Conservation (phyloP, 2,888 invertebrate species). For the Lydus trimaculatus region DNA sequence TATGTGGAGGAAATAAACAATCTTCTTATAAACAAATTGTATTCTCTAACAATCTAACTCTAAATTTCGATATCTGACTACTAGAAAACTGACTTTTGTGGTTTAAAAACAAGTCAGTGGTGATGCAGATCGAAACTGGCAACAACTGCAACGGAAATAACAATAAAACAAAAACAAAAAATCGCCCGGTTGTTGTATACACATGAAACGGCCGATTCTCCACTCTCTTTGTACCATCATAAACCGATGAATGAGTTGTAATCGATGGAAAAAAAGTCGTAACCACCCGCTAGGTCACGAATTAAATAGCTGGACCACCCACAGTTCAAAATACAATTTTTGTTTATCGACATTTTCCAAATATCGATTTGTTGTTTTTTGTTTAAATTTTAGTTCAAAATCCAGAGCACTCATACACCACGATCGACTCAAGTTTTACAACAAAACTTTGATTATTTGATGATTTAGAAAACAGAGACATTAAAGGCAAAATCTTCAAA, state of each 20-base stretch:
- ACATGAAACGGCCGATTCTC: neutral
- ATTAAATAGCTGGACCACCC: conserved; percentile 9
- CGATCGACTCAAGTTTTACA: neutral
- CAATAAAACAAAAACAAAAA: neutral
- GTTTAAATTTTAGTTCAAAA: neutral
- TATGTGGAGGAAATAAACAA: neutral
- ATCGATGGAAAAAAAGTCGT: conserved; percentile 11
- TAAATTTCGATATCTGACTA: neutral
- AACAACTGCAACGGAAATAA: neutral
- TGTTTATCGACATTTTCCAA: neutral
- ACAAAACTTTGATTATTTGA: too few relatives aligned
- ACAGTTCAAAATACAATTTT: conserved; percentile 4
- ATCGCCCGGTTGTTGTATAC: neutral
- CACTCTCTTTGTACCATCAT: neutral
- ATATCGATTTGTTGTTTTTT: neutral
- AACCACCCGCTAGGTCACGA: conserved; percentile 10
- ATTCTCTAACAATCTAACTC: neutral
- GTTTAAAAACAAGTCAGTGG: neutral
- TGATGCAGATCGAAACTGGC: neutral
- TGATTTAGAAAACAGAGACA: neutral
- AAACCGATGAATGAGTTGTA: conserved; percentile 11
- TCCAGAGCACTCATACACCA: neutral
- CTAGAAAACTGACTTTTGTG: too few relatives aligned
- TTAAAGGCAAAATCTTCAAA: neutral
- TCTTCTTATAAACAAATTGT: neutral